Evolutionary conservation across 2,113 vertebrate species (phyloP).

Genomic region (Macroglossus sobrinus): DNA sequence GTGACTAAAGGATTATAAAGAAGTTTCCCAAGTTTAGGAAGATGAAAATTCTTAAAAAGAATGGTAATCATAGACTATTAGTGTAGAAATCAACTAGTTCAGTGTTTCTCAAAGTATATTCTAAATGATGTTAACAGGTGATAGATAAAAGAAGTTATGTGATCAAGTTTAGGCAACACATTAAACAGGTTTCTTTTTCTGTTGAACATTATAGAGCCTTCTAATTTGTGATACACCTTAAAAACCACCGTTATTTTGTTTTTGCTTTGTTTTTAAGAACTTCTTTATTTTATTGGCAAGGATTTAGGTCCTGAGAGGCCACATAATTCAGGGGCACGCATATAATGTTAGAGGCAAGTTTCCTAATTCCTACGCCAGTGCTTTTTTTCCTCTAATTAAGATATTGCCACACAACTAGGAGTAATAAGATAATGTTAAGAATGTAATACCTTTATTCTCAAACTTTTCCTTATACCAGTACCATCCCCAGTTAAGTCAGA

Average conservation of each 20-base stretch:
- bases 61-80: not conserved
- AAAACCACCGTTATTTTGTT: not conserved
- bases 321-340: not conserved
- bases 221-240: not conserved
- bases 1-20: not conserved
- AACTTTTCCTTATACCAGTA: not conserved
- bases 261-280: not conserved
- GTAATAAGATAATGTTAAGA: not conserved
- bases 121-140: not conserved
- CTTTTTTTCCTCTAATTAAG: not conserved
- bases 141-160: not conserved
- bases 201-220: not conserved
- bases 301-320: not conserved
- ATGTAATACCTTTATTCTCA: not conserved
- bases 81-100: not conserved
- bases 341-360: not conserved
- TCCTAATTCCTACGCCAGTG: not conserved
- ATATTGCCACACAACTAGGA: not conserved
- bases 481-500: not conserved
- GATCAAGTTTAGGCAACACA: not conserved
- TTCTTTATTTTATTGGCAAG: not conserved
- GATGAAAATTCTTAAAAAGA: constrained; percentile 27
- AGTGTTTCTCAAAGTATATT: not conserved
- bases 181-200: constrained; percentile 1
- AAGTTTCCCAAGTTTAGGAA: constrained; percentile 27